These are phyloP conservation scores for Amphipyra berbera DNA, from an alignment of 2,888 invertebrate genomes.

Conservation along the genomic window DNA sequence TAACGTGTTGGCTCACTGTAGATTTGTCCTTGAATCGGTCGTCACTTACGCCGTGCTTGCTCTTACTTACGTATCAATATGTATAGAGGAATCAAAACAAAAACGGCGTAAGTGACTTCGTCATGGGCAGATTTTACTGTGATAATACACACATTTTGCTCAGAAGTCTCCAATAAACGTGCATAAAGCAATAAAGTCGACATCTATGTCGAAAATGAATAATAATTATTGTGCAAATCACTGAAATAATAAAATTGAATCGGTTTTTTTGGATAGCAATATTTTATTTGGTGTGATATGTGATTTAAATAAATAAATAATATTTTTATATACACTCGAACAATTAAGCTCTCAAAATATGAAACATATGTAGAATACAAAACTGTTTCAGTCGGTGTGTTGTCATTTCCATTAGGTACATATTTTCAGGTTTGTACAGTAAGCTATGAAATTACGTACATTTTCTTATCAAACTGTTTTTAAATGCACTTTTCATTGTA, in stretches of 20 bases:
- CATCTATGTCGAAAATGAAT: constrained; percentile 26
- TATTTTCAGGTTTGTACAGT: neutral
- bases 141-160: constrained; percentile 46
- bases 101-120: constrained; percentile 5
- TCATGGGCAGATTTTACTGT: constrained; percentile 26
- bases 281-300: no score
- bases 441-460: constrained; percentile 31
- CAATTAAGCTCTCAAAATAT: constrained; percentile 35
- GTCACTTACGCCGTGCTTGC: neutral
- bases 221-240: constrained; percentile 20
- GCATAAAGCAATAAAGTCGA: constrained; percentile 54
- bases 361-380: constrained; percentile 19
- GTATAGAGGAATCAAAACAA: neutral
- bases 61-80: neutral
- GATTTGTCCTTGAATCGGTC: constrained; percentile 7
- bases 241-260: constrained; percentile 1
- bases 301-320: constrained; percentile 42
- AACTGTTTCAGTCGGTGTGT: constrained; percentile 17
- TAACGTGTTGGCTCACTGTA: constrained; percentile 24
- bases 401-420: neutral
- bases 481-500: no score
- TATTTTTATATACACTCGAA: constrained; percentile 42
- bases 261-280: constrained; percentile 25
- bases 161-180: constrained; percentile 53
- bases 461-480: constrained; percentile 1